Conservation (phyloP, 2,797 vertebrate genomes). For the Pipistrellus nathusii region DNA sequence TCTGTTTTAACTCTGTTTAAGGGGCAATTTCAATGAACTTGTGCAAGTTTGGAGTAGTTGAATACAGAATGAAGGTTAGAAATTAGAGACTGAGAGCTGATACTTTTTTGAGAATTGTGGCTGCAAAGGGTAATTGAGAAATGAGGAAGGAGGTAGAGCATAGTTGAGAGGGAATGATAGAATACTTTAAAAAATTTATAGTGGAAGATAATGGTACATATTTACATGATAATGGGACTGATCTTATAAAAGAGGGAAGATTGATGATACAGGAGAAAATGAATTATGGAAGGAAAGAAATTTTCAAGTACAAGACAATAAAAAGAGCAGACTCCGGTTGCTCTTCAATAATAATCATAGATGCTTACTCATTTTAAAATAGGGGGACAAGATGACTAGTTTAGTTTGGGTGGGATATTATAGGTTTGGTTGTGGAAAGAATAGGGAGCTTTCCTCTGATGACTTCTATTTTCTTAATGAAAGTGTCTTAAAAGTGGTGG, state of each 20-base stretch:
- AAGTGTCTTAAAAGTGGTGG: background rate
- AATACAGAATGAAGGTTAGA: no score
- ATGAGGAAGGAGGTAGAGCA: background rate
- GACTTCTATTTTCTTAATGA: slow-evolving; percentile 38
- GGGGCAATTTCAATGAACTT: no score
- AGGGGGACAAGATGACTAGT: background rate
- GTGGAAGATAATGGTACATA: background rate
- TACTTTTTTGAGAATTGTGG: background rate
- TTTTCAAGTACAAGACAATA: background rate
- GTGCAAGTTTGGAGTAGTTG: no score
- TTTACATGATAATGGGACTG: background rate
- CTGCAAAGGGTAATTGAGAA: background rate
- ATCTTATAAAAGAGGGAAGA: slow-evolving; percentile 1
- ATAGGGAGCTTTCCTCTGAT: background rate
- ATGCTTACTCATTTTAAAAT: slow-evolving; percentile 10
- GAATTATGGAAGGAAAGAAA: background rate
- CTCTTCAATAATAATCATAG: background rate
- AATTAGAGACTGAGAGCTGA: no score
- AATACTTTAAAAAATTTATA: slow-evolving; percentile 1
- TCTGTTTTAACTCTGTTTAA: no score
- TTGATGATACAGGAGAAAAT: background rate
- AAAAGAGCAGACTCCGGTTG: background rate
- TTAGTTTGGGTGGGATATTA: background rate
- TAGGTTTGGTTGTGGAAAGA: background rate
- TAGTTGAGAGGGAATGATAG: background rate